These are phyloP conservation scores for Electrophaes corylata DNA, from an alignment of 2,888 invertebrate genomes.

Conservation along the genomic window DNA sequence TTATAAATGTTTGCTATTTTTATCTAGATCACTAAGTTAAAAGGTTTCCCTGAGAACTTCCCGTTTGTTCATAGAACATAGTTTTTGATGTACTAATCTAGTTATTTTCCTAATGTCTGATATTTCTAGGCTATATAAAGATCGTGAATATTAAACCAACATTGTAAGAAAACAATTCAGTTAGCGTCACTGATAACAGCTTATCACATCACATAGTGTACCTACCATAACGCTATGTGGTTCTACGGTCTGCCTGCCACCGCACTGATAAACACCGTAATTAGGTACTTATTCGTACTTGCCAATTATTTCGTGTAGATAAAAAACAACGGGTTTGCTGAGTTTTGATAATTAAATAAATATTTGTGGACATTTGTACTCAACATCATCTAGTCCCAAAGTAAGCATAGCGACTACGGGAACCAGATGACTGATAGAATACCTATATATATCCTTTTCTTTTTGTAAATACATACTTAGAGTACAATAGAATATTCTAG, in stretches of 20 bases:
- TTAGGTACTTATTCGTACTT: background rate
- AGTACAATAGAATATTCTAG: no score
- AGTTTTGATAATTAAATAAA: background rate
- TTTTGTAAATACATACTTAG: no score
- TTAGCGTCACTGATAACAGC: slow-evolving; percentile 39
- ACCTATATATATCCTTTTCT: no score
- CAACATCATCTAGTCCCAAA: no score
- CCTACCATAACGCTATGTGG: slow-evolving; percentile 27
- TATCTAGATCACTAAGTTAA: no score
- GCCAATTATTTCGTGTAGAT: background rate
- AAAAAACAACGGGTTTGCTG: background rate
- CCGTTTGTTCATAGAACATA: no score
- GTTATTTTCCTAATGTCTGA: slow-evolving; percentile 14
- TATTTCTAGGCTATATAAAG: slow-evolving; percentile 2
- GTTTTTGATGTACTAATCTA: background rate
- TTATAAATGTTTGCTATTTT: no score
- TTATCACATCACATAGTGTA: slow-evolving; percentile 28
- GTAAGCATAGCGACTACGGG: no score
- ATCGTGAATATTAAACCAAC: slow-evolving; percentile 23
- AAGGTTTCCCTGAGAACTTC: no score
- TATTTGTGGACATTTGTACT: no score
- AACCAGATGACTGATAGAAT: no score
- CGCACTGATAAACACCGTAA: slow-evolving; percentile 21
- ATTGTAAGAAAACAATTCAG: slow-evolving; percentile 34
- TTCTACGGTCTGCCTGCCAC: slow-evolving; percentile 17